These are phyloP conservation scores for Poecilia wingei DNA, from an alignment of 2,797 vertebrate species.

Conservation along the genomic window DNA sequence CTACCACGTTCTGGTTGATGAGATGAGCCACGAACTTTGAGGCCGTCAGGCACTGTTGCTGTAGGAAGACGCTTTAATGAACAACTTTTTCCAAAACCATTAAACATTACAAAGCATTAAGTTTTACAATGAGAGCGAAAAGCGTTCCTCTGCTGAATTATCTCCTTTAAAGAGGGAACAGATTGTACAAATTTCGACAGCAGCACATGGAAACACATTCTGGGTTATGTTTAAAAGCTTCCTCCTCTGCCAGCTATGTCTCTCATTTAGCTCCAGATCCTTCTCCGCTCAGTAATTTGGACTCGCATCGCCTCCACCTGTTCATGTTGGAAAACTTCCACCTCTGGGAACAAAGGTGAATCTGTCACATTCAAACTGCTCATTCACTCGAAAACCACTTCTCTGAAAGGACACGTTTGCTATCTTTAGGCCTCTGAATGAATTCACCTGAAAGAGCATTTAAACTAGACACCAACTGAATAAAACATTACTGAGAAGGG, in stretches of 20 bases:
- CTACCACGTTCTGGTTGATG: conserved; percentile 98
- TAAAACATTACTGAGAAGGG: not conserved
- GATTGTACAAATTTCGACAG: conserved; percentile 1
- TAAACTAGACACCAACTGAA: not conserved
- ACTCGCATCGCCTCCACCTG: conserved; percentile 3
- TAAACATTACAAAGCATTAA: conserved; percentile 12
- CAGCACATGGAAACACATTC: conserved; percentile 9
- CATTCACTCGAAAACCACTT: conserved; percentile 2
- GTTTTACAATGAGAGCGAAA: not conserved
- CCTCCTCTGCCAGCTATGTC: conserved; percentile 7
- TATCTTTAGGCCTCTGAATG: not conserved
- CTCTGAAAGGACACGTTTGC: not conserved
- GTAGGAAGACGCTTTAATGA: conserved; percentile 52
- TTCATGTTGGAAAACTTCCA: conserved; percentile 23
- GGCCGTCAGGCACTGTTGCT: conserved; percentile 97
- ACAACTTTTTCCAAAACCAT: not conserved
- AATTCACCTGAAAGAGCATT: not conserved
- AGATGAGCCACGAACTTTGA: conserved; percentile 99
- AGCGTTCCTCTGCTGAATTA: not conserved
- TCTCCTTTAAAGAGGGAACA: not conserved
- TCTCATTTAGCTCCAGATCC: conserved; percentile 23
- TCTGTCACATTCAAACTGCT: conserved; percentile 5
- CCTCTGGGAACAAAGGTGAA: conserved; percentile 5
- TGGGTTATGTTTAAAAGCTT: not conserved
- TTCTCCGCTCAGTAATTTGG: conserved; percentile 15